A percentile compares a stretch with the other conserved stretches of the same genome.
phyloP scores from a whole-genome alignment of 2,113 vertebrate species.

The Desmodus rotundus region DNA sequence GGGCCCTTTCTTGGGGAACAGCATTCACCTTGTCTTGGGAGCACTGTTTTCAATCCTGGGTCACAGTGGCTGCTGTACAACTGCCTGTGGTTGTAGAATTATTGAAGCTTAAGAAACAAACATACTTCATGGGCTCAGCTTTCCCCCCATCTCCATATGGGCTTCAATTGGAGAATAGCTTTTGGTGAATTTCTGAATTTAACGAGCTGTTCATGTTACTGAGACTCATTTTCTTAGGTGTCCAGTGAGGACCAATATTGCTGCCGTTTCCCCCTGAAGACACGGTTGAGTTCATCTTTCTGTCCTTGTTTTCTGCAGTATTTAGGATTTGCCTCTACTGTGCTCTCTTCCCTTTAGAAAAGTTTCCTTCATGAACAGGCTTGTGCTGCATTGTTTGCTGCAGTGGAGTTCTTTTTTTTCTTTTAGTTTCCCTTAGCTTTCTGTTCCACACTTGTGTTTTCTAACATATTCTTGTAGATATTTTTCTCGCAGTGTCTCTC shows the following conservation, averaged over 20 bases:
- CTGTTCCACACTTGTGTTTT: neutral
- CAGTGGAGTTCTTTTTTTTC: neutral
- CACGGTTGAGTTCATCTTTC: neutral
- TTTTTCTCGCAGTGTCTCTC: slow-evolving; percentile 10
- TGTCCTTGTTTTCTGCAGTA: neutral
- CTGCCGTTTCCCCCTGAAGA: neutral
- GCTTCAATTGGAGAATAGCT: neutral
- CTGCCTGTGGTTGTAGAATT: neutral
- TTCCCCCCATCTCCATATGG: neutral
- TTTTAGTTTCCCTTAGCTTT: neutral
- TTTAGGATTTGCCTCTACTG: neutral
- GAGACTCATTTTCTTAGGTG: neutral
- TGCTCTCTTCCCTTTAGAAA: neutral
- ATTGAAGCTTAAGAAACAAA: neutral
- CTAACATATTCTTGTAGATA: neutral
- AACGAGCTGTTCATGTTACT: neutral
- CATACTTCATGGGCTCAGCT: neutral
- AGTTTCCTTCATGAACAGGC: neutral
- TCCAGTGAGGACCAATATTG: neutral
- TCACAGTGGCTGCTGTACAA: neutral
- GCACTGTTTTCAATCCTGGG: neutral
- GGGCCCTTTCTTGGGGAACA: neutral
- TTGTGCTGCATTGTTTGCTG: neutral
- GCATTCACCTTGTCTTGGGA: neutral
- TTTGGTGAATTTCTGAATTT: neutral